Conservation (phyloP, 2,113 vertebrate genomes). For the Silurus meridionalis region DNA sequence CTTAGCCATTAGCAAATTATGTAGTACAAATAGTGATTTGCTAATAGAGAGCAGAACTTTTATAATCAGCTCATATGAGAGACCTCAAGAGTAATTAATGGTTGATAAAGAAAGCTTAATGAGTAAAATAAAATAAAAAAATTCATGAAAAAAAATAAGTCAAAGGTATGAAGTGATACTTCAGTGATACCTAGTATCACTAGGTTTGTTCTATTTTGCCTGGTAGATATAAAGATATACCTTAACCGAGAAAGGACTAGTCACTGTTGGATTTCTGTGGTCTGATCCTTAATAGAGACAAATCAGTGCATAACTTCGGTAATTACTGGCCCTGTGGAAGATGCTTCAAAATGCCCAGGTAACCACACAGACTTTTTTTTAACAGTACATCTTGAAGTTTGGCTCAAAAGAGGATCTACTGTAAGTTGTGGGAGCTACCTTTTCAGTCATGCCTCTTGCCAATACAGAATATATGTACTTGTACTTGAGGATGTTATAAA, state of each 20-base stretch:
- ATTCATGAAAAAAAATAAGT: no score
- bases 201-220: background rate
- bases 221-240: background rate
- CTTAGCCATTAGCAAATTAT: constrained; percentile 65
- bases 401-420: no score
- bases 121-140: background rate
- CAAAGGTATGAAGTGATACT: no score
- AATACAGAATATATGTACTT: no score
- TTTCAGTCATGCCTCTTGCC: no score
- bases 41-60: constrained; percentile 38
- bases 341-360: no score
- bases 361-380: no score
- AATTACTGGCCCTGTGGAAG: background rate
- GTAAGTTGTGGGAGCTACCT: no score
- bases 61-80: background rate
- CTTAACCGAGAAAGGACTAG: background rate
- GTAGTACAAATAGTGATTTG: constrained; percentile 60
- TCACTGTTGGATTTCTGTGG: background rate
- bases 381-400: no score
- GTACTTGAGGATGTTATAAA: no score
- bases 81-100: background rate
- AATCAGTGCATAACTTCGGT: background rate
- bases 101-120: background rate
- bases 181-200: background rate
- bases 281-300: constrained; percentile 4